Percentiles rank a stretch among this genome's conserved stretches.
phyloP scores from a whole-genome alignment of 1,140 invertebrate genomes.

The Drosophila rufa region DNA sequence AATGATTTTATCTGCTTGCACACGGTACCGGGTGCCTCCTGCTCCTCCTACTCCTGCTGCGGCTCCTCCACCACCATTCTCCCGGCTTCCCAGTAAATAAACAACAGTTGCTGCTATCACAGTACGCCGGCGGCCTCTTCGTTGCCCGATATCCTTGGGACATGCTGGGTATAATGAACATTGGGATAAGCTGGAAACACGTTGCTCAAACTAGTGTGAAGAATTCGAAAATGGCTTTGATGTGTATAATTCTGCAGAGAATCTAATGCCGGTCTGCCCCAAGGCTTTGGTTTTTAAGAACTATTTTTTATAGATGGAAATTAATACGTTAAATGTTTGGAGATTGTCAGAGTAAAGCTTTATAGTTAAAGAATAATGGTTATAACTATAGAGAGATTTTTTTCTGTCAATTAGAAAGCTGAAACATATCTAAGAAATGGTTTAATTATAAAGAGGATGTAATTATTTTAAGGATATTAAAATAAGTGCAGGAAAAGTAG shows the following conservation, averaged over 20 bases:
- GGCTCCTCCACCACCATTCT: slow-evolving; percentile 6
- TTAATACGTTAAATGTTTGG: neutral
- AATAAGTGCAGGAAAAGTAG: too few relatives aligned
- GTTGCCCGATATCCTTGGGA: slow-evolving; percentile 40
- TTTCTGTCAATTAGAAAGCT: neutral
- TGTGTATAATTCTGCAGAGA: slow-evolving; percentile 22
- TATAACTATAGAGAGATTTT: neutral
- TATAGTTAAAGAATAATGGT: neutral
- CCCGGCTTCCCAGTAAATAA: slow-evolving; percentile 42
- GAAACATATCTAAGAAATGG: too few relatives aligned
- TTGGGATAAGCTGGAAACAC: neutral
- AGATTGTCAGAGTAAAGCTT: neutral
- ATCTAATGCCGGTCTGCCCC: slow-evolving; percentile 8
- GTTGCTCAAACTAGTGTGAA: slow-evolving; percentile 15
- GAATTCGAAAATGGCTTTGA: slow-evolving; percentile 28
- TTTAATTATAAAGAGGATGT: neutral
- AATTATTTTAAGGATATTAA: neutral
- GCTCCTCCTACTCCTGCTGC: neutral
- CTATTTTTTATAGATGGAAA: neutral
- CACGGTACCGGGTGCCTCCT: slow-evolving; percentile 31
- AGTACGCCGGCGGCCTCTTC: slow-evolving; percentile 25
- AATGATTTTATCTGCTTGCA: slow-evolving; percentile 70
- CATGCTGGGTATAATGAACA: slow-evolving; percentile 37
- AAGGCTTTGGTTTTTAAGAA: neutral
- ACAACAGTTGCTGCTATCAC: slow-evolving; percentile 49